Conservation (phyloP, 2,888 invertebrate genomes). For the Drosophila fulvimacula region DNA sequence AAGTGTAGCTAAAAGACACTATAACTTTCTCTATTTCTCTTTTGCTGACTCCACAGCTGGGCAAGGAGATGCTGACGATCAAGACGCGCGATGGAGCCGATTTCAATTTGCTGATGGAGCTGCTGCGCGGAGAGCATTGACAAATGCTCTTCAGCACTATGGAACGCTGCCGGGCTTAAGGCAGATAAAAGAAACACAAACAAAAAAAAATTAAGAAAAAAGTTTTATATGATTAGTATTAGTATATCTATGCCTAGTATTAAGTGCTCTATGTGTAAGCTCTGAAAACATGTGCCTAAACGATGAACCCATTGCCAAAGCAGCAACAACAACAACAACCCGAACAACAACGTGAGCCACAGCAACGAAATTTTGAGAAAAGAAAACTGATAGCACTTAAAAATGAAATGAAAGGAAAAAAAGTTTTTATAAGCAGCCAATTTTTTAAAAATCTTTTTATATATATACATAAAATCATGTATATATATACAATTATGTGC, state of each 20-base stretch:
- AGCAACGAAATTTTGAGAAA: constrained; percentile 46
- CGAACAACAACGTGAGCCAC: neutral
- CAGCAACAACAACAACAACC: constrained; percentile 27
- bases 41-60: constrained; percentile 87
- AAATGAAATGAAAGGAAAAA: neutral
- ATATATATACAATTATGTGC: constrained; percentile 14
- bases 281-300: constrained; percentile 82
- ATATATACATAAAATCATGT: constrained; percentile 7
- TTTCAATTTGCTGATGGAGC: constrained; percentile 97
- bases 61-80: constrained; percentile 95
- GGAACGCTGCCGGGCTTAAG: constrained; percentile 33
- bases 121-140: constrained; percentile 96
- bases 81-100: constrained; percentile 96
- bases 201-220: constrained; percentile 6
- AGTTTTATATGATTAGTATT: constrained; percentile 75
- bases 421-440: constrained; percentile 47
- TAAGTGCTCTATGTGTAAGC: constrained; percentile 73
- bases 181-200: constrained; percentile 13
- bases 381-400: constrained; percentile 50
- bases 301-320: constrained; percentile 53
- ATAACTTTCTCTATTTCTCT: neutral
- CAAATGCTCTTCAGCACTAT: constrained; percentile 70
- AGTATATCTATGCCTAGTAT: constrained; percentile 64
- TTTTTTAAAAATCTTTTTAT: constrained; percentile 34
- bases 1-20: neutral